Evolutionary conservation across 2,888 invertebrate genomes (phyloP), one percentile per base, ranked within the genome.

Genomic region (Autographa pulchrina): DNA sequence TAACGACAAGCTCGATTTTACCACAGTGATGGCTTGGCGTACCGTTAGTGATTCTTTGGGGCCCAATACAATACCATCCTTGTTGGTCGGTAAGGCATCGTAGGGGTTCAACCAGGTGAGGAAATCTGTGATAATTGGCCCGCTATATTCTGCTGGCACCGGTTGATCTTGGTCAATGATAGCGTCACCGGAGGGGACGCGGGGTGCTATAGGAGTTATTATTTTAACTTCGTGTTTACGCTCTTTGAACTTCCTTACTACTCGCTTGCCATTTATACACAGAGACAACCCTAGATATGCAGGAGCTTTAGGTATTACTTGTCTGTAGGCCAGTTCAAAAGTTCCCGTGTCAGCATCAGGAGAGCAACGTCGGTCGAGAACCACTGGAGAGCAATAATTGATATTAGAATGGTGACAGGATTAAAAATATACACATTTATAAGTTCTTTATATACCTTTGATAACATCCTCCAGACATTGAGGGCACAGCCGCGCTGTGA

Each of bases 381-480:
- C 97, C 85, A 98, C 98, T 98, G 76, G 62, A 11, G 43, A 81
- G 62, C 18, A 70, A 65, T 0, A 38, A 62, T n/a, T 9, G 16
- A 61, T 32, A 13, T 62, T 38, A 0, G 2, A 8, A 13, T 63
- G 20, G 16, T 43, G 11, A 14, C 14, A 48, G 5, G n/a, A 0
- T 56, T 56, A 4, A 20, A 16, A 48, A 25, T 59, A 13, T 62
- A 16, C 9, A 56, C 32, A 43, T 11, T 32, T 18, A 14, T 8
- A 5, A 20, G 38, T 69, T 38, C 13, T 54, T 8, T 18, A 68
- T 48, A 67, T 72, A 79, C 99, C 99, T 97, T 99, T 99, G 60
- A 99, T 96, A 5, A 98, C 97, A 93, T 99, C 99, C 88, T 99
- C 98, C 74, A 99, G 96, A 72, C 98, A 98, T 89, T 97, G 98